These are phyloP conservation scores for Ophion slaviceki DNA, from an alignment of 2,888 invertebrate genomes.

Conservation along the genomic window DNA sequence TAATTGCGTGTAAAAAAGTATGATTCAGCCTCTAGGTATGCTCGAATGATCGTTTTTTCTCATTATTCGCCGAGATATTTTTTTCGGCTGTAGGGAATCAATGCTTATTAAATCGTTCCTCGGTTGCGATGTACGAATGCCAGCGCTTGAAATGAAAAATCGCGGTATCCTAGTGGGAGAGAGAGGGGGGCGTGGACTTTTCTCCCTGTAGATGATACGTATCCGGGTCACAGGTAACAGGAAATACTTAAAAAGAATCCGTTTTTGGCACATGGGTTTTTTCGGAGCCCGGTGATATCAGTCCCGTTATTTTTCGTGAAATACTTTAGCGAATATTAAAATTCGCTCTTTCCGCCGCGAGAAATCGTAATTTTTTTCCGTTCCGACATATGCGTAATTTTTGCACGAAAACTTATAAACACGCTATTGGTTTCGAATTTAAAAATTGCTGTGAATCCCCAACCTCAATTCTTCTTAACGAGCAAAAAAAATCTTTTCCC, in stretches of 20 bases:
- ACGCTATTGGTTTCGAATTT: too few relatives aligned
- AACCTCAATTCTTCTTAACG: too few relatives aligned
- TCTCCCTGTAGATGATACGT: not conserved
- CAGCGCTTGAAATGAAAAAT: constrained; percentile 9
- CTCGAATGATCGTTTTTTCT: not conserved
- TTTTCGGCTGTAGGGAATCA: constrained; percentile 2
- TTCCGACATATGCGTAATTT: not conserved
- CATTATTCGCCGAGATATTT: constrained; percentile 7
- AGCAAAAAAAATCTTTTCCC: too few relatives aligned
- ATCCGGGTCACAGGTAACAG: constrained; percentile 49
- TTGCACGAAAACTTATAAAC: not conserved
- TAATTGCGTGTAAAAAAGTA: not conserved
- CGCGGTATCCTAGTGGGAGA: not conserved
- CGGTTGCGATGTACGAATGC: constrained; percentile 22
- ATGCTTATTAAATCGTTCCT: constrained; percentile 14
- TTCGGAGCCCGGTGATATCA: not conserved
- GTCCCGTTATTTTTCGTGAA: not conserved
- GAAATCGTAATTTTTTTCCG: not conserved
- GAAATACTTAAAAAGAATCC: not conserved
- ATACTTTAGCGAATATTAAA: not conserved
- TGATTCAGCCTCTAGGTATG: not conserved
- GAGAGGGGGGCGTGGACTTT: not conserved
- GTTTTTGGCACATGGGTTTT: not conserved
- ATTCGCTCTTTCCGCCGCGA: not conserved
- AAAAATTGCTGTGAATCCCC: too few relatives aligned